Evolutionary conservation across 2,113 vertebrate genomes (phyloP).

Genomic region (Gymnorhina tibicen): DNA sequence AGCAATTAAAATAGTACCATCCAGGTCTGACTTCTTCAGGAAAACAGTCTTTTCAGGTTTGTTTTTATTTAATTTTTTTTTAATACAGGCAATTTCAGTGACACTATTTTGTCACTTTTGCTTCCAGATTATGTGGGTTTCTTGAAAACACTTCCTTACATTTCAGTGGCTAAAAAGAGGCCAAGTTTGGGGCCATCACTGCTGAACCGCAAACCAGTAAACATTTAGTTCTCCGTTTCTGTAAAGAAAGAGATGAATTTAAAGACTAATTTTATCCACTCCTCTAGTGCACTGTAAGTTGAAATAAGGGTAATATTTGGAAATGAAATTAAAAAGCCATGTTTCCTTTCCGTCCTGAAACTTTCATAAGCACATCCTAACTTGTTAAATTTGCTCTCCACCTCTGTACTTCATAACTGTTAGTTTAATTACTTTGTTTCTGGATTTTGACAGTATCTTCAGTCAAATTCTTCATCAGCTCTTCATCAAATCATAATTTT

Average conservation of each 20-base stretch:
- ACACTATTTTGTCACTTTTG: not conserved
- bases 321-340: not conserved
- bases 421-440: conserved; percentile 9
- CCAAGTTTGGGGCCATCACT: not conserved
- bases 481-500: not conserved
- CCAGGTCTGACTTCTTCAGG: not conserved
- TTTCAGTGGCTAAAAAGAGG: not conserved
- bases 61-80: not conserved
- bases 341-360: not conserved
- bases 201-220: not conserved
- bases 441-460: not conserved
- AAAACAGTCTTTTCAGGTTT: not conserved
- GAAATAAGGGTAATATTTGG: not conserved
- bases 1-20: not conserved
- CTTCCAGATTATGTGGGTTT: not conserved
- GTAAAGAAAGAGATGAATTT: not conserved
- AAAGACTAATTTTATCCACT: not conserved
- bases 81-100: not conserved
- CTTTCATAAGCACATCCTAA: not conserved
- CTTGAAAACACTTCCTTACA: not conserved
- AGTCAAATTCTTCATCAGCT: not conserved
- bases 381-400: not conserved
- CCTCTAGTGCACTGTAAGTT: not conserved
- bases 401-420: not conserved
- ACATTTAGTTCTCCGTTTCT: not conserved